Percentiles rank a stretch among this genome's conserved stretches.
These are phyloP conservation scores for Pholis gunnellus DNA, from an alignment of 2,113 vertebrate species.

Conservation along the genomic window DNA sequence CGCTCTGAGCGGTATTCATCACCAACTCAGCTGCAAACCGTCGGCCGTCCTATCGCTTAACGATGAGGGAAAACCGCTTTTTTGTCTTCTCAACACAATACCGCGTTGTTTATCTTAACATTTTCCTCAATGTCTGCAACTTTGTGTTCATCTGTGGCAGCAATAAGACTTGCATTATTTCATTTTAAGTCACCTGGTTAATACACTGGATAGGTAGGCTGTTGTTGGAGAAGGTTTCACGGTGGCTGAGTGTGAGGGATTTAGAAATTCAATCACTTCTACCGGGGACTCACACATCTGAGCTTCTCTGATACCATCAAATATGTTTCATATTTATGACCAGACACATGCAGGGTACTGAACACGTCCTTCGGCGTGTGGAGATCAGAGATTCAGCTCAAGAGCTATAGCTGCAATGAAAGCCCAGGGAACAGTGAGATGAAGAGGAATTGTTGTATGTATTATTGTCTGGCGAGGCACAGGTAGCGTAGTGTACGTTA, in stretches of 20 bases:
- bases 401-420: constrained; percentile 8
- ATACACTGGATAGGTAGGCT: not conserved
- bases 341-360: constrained; percentile 8
- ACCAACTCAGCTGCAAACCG: constrained; percentile 34
- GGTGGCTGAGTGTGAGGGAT: not conserved
- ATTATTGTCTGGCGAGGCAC: not conserved
- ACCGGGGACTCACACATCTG: constrained; percentile 30
- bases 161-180: not conserved
- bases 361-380: constrained; percentile 22
- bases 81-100: constrained; percentile 16
- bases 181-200: not conserved
- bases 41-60: constrained; percentile 32
- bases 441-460: constrained; percentile 9
- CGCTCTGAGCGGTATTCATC: constrained; percentile 65
- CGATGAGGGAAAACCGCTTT: constrained; percentile 33
- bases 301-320: constrained; percentile 36
- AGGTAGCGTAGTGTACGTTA: not conserved
- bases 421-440: constrained; percentile 13
- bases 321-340: constrained; percentile 40
- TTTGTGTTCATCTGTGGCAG: not conserved
- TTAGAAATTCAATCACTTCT: constrained; percentile 35
- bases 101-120: not conserved
- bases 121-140: not conserved
- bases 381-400: constrained; percentile 39
- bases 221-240: not conserved